A percentile compares a stretch with the other conserved stretches of the same genome.
These are phyloP conservation scores for Leptogaster cylindrica DNA, from an alignment of 2,888 invertebrate species.

Conservation along the genomic window DNA sequence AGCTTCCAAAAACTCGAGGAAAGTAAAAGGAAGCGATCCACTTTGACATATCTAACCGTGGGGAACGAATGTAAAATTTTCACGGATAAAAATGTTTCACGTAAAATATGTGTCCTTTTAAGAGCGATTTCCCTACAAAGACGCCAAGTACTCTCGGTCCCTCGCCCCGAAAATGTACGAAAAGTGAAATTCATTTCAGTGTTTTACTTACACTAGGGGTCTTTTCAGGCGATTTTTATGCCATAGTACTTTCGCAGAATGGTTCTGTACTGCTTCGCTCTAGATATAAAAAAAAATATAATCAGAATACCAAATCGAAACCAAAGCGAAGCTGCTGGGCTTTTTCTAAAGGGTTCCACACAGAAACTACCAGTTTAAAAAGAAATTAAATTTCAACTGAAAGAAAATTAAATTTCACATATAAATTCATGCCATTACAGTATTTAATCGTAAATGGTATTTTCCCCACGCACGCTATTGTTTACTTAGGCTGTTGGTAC, in stretches of 20 bases:
- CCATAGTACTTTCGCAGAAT: not conserved
- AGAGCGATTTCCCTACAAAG: not conserved
- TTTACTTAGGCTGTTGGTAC: conserved; percentile 13
- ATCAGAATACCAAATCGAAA: not conserved
- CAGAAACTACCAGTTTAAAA: not conserved
- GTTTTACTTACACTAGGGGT: not conserved
- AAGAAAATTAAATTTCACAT: conserved; percentile 7
- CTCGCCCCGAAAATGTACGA: not conserved
- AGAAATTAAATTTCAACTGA: not conserved
- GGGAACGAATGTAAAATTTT: conserved; percentile 6
- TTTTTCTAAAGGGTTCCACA: conserved; percentile 5
- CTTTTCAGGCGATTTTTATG: conserved; percentile 1
- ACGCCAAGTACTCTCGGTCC: not conserved
- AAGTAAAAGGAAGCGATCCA: conserved; percentile 2
- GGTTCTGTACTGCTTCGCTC: not conserved
- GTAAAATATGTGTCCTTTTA: conserved; percentile 11
- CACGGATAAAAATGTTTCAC: conserved; percentile 5
- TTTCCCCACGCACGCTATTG: conserved; percentile 14
- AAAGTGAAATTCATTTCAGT: conserved; percentile 2
- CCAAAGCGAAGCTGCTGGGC: not conserved
- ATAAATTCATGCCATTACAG: not conserved
- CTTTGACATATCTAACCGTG: not conserved
- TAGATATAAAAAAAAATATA: not conserved
- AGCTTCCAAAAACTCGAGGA: too few relatives aligned
- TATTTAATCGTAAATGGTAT: conserved; percentile 15